Base-by-base conservation (phyloP, 2,888 invertebrate genomes). In the Ectemnius cavifrons region DNA sequence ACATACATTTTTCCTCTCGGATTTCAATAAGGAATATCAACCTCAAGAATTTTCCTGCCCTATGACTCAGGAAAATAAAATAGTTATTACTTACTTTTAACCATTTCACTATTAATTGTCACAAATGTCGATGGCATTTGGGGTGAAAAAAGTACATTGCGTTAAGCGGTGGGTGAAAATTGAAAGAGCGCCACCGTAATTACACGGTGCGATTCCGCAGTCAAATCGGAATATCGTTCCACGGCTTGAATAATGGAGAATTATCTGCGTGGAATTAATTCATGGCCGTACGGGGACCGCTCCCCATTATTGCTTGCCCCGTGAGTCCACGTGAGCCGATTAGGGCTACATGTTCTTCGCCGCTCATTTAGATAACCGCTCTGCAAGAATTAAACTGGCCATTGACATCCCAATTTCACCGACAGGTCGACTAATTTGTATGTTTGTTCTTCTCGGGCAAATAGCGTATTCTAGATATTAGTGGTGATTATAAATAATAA, bases 241-340 rank as follows among this genome's bases (percentile, higher is more conserved):
- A 75, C 71, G 75, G 80, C 76, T 83, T 84, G 82, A 86, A 85
- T 85, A 86, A 87, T 86, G 80, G 85, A 86, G 83, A 86, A 86
- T 87, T 80, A 85, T 81, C 84, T 81, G 77, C 73, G 64, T 60
- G 81, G 78, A 85, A 87, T 81, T 85, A 82, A 86, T 87, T 83
- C 81, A 78, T 74, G 80, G 71, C 60, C 76, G 70, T 75, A 76
- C 68, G 65, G 77, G 73, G 77, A 73, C 60, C 73, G 70, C 69
- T 75, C 71, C 28, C 81, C 77, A 80, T 84, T 80, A 84, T 78
- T 81, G 77, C 77, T 66, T 72, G 67, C 69, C 73, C 68, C 74
- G 56, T 61, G 71, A 71, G 67, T 73, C 64, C 69, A 62, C 61
- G 58, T 63, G 69, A 77, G 69, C 75, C 78, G 79, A 82, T 84